Evolutionary conservation across 2,797 vertebrate species (phyloP), one percentile per base, ranked within the genome.

Genomic region (Ficedula albicollis): DNA sequence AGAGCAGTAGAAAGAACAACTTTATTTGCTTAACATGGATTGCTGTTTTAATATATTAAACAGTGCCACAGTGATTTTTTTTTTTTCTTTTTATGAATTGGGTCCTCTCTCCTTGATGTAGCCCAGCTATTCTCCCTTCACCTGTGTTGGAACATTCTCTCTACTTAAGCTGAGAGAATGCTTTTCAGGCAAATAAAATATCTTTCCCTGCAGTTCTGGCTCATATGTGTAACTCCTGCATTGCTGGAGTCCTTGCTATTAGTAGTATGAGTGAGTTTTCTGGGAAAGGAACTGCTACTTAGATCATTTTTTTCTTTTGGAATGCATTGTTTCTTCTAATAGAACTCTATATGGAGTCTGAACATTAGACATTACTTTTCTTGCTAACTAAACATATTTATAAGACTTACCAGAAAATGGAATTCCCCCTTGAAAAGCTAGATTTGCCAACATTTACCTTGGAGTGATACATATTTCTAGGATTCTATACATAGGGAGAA

Each of bases 121-220:
- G 69, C 39, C 55, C 80, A 75, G 68, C 76, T 77, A 20, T 96
- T 93, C 83, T 88, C 68, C 62, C 75, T 94, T 86, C 70, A 85
- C 39, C 77, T 85, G 25, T 62, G 30, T 85, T 92, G 73, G 83
- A 70, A 82, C 92, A 93, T 95, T 89, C 75, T 92, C 58, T 86
- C 44, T 63, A 5, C 41, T 88, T 85, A 18, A 74, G 90, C 87
- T 5, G 27, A 77, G 90, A 74, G 73, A 93, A 85, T 94, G 32
- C 38, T 89, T 84, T 95, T 93, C 59, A 92, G 78, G 81, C 84
- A 97, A 96, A 89, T 87, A 58, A 82, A 90, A 67, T 63, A 69
- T 2, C 73, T 39, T 86, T 84, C n/a, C 76, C 63, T 89, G 72
- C 66, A 73, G 62, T 75, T 79, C 59, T 93, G 74, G 80, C 74